Conservation (phyloP, 2,888 invertebrate genomes). For the Geophilus truncorum region DNA sequence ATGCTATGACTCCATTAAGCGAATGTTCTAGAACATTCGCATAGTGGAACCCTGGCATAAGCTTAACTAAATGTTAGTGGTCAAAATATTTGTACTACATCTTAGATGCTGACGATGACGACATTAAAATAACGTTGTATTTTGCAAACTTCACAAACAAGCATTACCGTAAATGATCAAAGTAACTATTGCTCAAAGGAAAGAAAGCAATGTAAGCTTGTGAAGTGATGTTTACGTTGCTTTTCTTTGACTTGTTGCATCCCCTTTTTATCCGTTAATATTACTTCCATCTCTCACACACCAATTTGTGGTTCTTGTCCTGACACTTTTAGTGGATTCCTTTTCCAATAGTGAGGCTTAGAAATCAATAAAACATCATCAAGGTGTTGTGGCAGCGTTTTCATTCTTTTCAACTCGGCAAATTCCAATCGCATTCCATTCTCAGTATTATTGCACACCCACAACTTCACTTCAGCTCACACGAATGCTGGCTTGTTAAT, state of each 20-base stretch:
- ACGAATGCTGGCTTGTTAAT: neutral
- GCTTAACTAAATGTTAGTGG: no score
- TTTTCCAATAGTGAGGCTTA: neutral
- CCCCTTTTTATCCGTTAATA: neutral
- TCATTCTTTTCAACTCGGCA: neutral
- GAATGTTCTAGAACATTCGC: no score
- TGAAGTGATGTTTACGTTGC: no score
- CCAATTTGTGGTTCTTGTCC: neutral
- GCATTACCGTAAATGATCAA: no score
- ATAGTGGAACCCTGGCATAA: no score
- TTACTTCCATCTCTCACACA: neutral
- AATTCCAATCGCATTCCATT: conserved; percentile 6
- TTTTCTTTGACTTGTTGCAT: neutral
- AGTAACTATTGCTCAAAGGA: no score
- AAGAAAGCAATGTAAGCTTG: no score
- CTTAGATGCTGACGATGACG: no score
- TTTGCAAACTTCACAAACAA: no score
- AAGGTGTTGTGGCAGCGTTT: neutral
- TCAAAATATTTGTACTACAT: no score
- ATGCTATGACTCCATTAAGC: no score
- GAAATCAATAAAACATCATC: neutral
- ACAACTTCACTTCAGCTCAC: neutral
- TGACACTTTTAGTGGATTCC: neutral
- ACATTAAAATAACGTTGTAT: no score
- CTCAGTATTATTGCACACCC: neutral